Evolutionary conservation across 1,140 invertebrate species (phyloP).

Genomic region (Philopotamus ludificatus): DNA sequence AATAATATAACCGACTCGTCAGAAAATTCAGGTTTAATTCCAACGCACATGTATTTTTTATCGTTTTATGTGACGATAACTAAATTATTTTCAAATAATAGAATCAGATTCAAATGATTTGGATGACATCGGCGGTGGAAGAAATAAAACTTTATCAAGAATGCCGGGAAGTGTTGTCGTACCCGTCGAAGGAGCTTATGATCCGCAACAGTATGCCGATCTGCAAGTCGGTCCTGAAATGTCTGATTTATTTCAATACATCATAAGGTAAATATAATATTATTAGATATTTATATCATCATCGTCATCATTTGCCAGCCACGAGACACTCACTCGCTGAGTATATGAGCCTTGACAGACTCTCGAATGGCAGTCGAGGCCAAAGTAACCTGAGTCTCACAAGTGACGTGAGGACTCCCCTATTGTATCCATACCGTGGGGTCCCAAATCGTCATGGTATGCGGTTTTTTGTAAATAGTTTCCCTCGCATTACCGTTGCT

Average conservation of each 20-base stretch:
- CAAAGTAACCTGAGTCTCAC: too few species aligned
- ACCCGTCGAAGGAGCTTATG: conserved; percentile 67
- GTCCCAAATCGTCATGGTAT: too few species aligned
- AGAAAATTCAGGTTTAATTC: conserved; percentile 33
- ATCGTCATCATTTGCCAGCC: too few species aligned
- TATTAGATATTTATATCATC: not conserved
- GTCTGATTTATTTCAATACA: conserved; percentile 91
- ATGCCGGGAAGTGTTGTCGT: conserved; percentile 50
- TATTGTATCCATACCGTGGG: too few species aligned
- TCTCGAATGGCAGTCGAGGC: too few species aligned
- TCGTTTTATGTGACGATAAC: conserved; percentile 17
- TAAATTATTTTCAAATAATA: conserved; percentile 6
- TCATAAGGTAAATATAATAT: conserved; percentile 63
- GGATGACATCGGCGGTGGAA: conserved; percentile 49
- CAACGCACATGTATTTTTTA: not conserved
- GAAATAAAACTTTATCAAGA: conserved; percentile 49
- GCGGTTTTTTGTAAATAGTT: too few species aligned
- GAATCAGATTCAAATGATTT: conserved; percentile 44
- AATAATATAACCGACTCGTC: conserved; percentile 37
- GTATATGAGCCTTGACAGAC: too few species aligned
- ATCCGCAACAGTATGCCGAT: conserved; percentile 82
- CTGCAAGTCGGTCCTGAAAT: conserved; percentile 80
- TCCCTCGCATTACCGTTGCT: too few species aligned
- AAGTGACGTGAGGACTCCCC: too few species aligned
- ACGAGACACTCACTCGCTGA: too few species aligned